These are phyloP conservation scores for Oreortyx pictus DNA, from an alignment of 2,797 vertebrate genomes.

Conservation along the genomic window DNA sequence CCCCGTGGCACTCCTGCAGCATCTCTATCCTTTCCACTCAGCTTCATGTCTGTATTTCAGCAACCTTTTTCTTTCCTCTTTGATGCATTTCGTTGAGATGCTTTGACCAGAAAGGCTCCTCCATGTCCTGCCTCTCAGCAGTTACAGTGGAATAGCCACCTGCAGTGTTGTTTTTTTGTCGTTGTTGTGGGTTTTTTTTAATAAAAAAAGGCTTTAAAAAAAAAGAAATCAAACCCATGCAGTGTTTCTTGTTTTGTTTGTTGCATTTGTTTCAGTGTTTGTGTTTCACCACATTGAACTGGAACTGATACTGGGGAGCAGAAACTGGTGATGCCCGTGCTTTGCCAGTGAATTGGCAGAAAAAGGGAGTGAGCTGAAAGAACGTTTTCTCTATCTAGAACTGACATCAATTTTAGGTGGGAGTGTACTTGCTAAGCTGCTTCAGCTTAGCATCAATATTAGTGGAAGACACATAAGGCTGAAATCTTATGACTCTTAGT, in stretches of 20 bases:
- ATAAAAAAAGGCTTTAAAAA: neutral
- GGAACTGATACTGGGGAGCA: neutral
- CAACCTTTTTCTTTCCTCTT: neutral
- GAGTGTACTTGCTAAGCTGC: neutral
- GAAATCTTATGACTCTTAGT: neutral
- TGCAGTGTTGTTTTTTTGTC: neutral
- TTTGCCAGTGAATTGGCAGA: neutral
- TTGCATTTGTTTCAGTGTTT: constrained; percentile 18
- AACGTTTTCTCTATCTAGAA: neutral
- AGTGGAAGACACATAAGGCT: neutral
- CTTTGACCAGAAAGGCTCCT: neutral
- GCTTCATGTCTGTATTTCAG: neutral
- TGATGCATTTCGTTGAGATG: neutral
- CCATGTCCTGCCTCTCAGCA: fast-evolving
- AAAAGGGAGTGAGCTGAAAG: neutral
- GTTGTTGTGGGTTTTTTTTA: neutral
- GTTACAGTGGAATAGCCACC: neutral
- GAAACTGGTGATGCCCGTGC: neutral
- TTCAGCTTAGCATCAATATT: neutral
- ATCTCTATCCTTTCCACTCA: fast-evolving
- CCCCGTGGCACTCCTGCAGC: too few species aligned
- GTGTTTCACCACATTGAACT: neutral
- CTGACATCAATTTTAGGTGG: neutral
- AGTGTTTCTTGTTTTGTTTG: constrained; percentile 15
- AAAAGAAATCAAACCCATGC: neutral